Evolutionary conservation across 2,113 vertebrate species (phyloP).

Genomic region (Oreochromis niloticus): DNA sequence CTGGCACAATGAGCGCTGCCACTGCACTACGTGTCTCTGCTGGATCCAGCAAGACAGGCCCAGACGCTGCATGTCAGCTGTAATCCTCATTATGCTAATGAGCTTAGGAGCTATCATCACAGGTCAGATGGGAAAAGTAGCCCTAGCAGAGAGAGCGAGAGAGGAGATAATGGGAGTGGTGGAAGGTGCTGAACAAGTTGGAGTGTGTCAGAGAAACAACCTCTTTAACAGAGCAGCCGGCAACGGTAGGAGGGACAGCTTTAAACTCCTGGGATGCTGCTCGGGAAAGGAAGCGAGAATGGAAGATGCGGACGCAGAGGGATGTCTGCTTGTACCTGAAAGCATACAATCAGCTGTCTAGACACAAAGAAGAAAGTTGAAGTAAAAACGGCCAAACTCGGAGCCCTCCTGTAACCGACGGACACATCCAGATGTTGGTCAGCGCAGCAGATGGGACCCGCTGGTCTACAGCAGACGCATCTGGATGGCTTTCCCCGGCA

Average conservation of each 20-base stretch:
- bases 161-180: background rate
- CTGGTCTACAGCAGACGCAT: background rate
- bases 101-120: background rate
- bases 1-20: slow-evolving; percentile 29
- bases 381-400: background rate
- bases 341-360: background rate
- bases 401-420: background rate
- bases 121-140: background rate
- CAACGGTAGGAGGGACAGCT: background rate
- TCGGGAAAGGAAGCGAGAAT: background rate
- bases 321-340: background rate
- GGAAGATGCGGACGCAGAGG: background rate
- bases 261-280: background rate
- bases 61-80: slow-evolving; percentile 42
- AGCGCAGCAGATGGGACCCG: slow-evolving; percentile 2
- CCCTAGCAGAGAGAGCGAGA: background rate
- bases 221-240: background rate
- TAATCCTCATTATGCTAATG: slow-evolving; percentile 43
- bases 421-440: slow-evolving; percentile 7
- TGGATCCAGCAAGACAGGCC: slow-evolving; percentile 22
- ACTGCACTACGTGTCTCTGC: background rate
- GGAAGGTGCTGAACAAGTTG: background rate
- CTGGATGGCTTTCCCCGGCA: background rate
- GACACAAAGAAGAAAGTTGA: background rate
- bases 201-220: background rate